Conservation (phyloP, 2,113 vertebrate species). For the Melanostigma gelatinosum region DNA sequence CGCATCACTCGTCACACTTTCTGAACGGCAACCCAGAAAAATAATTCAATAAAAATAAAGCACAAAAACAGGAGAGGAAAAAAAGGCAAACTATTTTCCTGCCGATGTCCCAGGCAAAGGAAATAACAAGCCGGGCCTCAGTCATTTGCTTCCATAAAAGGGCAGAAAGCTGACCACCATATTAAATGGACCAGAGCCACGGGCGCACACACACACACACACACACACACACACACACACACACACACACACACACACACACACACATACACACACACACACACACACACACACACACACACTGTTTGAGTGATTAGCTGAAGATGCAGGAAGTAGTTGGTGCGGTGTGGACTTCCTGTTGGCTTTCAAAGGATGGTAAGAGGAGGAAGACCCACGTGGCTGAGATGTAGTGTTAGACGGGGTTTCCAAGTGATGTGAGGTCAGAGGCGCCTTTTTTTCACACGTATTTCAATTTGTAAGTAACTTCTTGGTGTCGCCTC, state of each 20-base stretch:
- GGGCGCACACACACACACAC: not conserved
- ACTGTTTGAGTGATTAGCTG: slow-evolving; percentile 18
- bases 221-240: slow-evolving; percentile 2
- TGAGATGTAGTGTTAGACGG: not conserved
- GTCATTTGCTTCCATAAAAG: slow-evolving; percentile 80
- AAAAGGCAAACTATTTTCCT: slow-evolving; percentile 68
- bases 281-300: not conserved
- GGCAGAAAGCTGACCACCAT: slow-evolving; percentile 63
- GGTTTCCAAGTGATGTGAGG: slow-evolving; percentile 8
- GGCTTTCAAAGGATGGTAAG: slow-evolving; percentile 17
- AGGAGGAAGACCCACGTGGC: not conserved
- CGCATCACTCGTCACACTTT: slow-evolving; percentile 10
- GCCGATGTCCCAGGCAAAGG: slow-evolving; percentile 62
- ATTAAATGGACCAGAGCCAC: slow-evolving; percentile 12
- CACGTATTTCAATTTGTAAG: not conserved
- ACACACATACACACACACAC: slow-evolving; percentile 3
- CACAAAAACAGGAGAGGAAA: slow-evolving; percentile 21
- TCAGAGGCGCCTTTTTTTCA: not conserved
- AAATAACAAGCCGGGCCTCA: slow-evolving; percentile 66
- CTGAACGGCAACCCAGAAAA: slow-evolving; percentile 1
- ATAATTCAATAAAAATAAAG: not conserved
- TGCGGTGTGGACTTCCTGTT: slow-evolving; percentile 43
- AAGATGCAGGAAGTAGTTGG: slow-evolving; percentile 43
- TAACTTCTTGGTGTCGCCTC: slow-evolving; percentile 19
- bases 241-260: slow-evolving; percentile 5